Evolutionary conservation across 2,888 invertebrate species (phyloP).

Genomic region (Branchinecta sandiegonensis): DNA sequence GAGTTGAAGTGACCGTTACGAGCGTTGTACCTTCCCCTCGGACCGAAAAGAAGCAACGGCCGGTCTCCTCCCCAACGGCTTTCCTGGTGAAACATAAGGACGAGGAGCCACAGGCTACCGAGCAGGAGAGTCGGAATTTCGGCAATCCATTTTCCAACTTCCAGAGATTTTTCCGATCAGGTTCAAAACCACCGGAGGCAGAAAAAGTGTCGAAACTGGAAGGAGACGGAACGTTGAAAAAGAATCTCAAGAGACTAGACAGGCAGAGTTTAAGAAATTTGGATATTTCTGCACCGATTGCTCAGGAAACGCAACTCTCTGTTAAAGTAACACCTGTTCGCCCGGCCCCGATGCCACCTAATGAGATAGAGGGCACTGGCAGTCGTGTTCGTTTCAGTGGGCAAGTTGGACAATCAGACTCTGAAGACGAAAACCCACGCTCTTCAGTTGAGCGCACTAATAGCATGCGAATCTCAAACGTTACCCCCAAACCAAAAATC

Average conservation of each 20-base stretch:
- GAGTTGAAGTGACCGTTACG: conserved; percentile 7
- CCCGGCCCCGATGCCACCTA: conserved; percentile 34
- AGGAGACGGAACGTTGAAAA: conserved; percentile 34
- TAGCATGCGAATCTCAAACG: conserved; percentile 52
- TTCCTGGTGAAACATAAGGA: neutral
- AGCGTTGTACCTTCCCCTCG: conserved; percentile 10
- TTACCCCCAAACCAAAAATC: conserved; percentile 43
- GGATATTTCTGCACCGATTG: conserved; percentile 70
- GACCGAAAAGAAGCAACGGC: neutral
- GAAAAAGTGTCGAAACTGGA: neutral
- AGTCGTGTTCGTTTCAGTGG: neutral
- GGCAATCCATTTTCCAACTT: neutral
- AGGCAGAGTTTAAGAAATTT: conserved; percentile 55
- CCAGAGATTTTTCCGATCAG: conserved; percentile 4
- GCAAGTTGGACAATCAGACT: conserved; percentile 9
- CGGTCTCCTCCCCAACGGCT: conserved; percentile 4
- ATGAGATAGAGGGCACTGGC: conserved; percentile 32
- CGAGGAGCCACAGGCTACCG: neutral
- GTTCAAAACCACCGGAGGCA: conserved; percentile 16
- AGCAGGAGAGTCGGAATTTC: neutral
- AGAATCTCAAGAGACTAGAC: conserved; percentile 49
- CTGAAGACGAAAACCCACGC: conserved; percentile 40
- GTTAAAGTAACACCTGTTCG: conserved; percentile 47
- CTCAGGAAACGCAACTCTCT: conserved; percentile 48
- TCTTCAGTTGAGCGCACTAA: conserved; percentile 58